Evolutionary conservation across 1,140 invertebrate genomes (phyloP).

Genomic region (Brachionus angularis): DNA sequence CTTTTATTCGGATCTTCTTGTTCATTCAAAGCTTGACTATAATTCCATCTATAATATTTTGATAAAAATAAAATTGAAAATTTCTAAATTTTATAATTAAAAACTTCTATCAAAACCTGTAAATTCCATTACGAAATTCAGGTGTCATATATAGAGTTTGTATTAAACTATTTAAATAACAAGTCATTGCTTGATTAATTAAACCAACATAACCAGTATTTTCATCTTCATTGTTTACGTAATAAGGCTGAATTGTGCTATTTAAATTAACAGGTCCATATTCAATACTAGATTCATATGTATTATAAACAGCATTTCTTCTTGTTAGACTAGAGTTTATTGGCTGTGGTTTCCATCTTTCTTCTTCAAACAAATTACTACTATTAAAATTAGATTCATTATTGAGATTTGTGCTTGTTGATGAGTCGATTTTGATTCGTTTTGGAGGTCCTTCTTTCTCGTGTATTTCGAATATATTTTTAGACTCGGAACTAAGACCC

Average conservation of each 20-base stretch:
- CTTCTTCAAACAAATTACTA: conserved; percentile 41
- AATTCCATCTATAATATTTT: conserved; percentile 5
- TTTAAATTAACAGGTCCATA: not conserved
- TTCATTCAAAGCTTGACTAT: conserved; percentile 77
- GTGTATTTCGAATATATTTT: conserved; percentile 43
- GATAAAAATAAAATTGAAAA: conserved; percentile 7
- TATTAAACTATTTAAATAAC: conserved; percentile 98
- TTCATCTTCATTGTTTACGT: too few relatives aligned
- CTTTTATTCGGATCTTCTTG: conserved; percentile 92
- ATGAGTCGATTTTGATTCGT: not conserved
- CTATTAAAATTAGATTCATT: conserved; percentile 44
- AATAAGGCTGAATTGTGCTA: not conserved
- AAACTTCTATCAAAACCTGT: conserved; percentile 64
- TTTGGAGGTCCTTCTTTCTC: conserved; percentile 48
- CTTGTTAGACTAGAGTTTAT: too few relatives aligned
- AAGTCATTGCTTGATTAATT: conserved; percentile 99
- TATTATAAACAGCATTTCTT: too few relatives aligned
- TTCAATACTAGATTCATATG: too few relatives aligned
- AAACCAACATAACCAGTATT: conserved; percentile 97
- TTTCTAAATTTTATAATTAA: not conserved
- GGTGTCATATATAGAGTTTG: conserved; percentile 94
- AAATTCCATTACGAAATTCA: conserved; percentile 85
- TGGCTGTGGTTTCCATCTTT: not conserved
- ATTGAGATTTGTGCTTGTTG: too few relatives aligned
- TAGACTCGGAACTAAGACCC: not conserved